A percentile compares a stretch with the other conserved stretches of the same genome.
These are phyloP conservation scores for Drosophila setosimentum DNA, from an alignment of 2,888 invertebrate genomes.

Conservation along the genomic window DNA sequence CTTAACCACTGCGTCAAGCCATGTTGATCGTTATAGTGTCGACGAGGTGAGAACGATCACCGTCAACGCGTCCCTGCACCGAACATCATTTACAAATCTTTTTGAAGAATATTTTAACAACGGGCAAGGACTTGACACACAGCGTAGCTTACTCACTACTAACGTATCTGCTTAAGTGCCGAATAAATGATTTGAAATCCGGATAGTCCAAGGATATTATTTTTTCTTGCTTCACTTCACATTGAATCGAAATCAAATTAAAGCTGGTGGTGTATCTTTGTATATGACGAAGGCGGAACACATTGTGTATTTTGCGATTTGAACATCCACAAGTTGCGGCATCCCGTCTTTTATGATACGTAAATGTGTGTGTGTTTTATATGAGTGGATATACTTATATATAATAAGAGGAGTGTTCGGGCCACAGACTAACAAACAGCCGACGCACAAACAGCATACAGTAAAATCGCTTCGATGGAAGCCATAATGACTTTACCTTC, in stretches of 20 bases:
- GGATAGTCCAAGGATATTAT: constrained; percentile 46
- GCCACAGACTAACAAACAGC: constrained; percentile 78
- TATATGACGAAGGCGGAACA: constrained; percentile 82
- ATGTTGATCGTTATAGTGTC: constrained; percentile 70
- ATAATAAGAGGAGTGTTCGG: constrained; percentile 81
- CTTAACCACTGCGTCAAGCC: constrained; percentile 49
- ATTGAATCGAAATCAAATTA: constrained; percentile 78
- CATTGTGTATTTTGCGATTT: constrained; percentile 84
- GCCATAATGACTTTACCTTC: constrained; percentile 83
- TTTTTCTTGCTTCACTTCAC: constrained; percentile 64
- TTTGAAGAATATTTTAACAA: constrained; percentile 42
- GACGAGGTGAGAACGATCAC: constrained; percentile 82
- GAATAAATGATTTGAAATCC: constrained; percentile 51
- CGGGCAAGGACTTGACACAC: constrained; percentile 12
- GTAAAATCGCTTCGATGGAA: constrained; percentile 83
- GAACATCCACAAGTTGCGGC: constrained; percentile 82
- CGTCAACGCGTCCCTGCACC: constrained; percentile 66
- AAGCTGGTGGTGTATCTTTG: constrained; percentile 67
- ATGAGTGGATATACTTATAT: constrained; percentile 67
- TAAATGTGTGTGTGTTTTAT: constrained; percentile 47
- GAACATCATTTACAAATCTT: constrained; percentile 60
- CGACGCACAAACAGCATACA: constrained; percentile 71
- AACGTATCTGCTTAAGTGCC: constrained; percentile 3
- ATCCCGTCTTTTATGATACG: constrained; percentile 75
- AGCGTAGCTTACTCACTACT: background rate